Evolutionary conservation across 2,797 vertebrate species (phyloP), one percentile per base, ranked within the genome.

Genomic region (Tokudaia muenninki): DNA sequence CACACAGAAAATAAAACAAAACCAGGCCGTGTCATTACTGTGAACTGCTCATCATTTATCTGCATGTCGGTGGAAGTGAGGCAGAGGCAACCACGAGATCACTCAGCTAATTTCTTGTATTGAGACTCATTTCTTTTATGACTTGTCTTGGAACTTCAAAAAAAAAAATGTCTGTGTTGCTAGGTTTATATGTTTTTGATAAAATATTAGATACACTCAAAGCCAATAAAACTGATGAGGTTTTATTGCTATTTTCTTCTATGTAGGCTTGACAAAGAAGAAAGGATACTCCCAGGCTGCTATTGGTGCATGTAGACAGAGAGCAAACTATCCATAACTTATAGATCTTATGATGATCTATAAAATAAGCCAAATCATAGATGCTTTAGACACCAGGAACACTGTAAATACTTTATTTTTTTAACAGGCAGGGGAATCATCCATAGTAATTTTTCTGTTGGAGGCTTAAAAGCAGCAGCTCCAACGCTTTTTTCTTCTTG

Each of bases 231-330:
- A 17, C 93, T 96, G 96, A 90, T 67, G 1, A 41, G 37, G 19
- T 92, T 84, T 96, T 91, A 59, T 87, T n/a, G 65, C 82, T 83
- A 82, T 94, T 97, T 94, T 87, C 41, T 72, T 87, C 57, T 52
- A 95, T 97, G 75, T 84, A 95, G 41, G 16, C 4, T 55, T 90
- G 57, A 97, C 50, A 84, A 72, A 31, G 50, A 96, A 65, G 92
- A 87, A 94, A 97, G 65, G 79, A 96, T 57, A 97, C 29, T 52
- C 41, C 95, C 11, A 41, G 37, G 65, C 89, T 90, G 81, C 8
- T 82, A 78, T 55, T 82, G 21, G 21, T 89, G 65, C 52, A 72
- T 67, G 31, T 44, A 37, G 22, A 67, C 52, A 90, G 44, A 91
- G 92, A 89, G 65, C 2, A 63, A 91, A 84, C 47, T 47, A 37